phyloP scores from a whole-genome alignment of 2,797 vertebrate genomes.

The Lateolabrax maculatus region DNA sequence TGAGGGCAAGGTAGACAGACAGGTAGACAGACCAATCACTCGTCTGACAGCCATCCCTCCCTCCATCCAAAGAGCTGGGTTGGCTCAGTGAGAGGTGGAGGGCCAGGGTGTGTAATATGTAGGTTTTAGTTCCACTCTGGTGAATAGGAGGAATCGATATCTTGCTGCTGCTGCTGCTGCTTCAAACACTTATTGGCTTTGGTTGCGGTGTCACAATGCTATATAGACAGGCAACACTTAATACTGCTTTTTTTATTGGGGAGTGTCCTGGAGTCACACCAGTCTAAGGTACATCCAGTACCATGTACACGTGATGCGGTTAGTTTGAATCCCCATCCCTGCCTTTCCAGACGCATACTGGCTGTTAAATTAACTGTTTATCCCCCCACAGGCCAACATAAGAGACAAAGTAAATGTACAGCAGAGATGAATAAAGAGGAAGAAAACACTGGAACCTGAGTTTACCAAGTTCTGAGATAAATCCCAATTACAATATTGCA shows the following conservation, averaged over 20 bases:
- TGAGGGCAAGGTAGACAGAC: constrained; percentile 51
- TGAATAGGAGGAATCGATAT: constrained; percentile 84
- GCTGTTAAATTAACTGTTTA: constrained; percentile 10
- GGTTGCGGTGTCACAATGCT: constrained; percentile 80
- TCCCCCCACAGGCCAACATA: not conserved
- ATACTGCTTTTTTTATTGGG: constrained; percentile 69
- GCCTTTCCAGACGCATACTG: not conserved
- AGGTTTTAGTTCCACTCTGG: constrained; percentile 86
- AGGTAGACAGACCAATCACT: constrained; percentile 69
- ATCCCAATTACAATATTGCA: constrained; percentile 22
- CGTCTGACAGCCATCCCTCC: constrained; percentile 56
- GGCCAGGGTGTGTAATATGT: constrained; percentile 80
- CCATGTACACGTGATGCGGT: not conserved
- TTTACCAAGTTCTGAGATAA: constrained; percentile 23
- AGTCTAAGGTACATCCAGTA: constrained; percentile 55
- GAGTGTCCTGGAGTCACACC: constrained; percentile 60
- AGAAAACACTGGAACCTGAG: not conserved
- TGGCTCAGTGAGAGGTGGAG: constrained; percentile 68
- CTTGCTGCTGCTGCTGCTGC: constrained; percentile 77
- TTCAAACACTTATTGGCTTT: constrained; percentile 82
- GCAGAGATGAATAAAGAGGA: not conserved
- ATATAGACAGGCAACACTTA: constrained; percentile 81
- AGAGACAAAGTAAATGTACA: not conserved
- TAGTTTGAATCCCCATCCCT: constrained; percentile 14
- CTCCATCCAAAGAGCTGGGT: constrained; percentile 48